A percentile compares a stretch with the other conserved stretches of the same genome.
Evolutionary conservation across 2,888 invertebrate genomes (phyloP).

Genomic region (Cantharis rufa): DNA sequence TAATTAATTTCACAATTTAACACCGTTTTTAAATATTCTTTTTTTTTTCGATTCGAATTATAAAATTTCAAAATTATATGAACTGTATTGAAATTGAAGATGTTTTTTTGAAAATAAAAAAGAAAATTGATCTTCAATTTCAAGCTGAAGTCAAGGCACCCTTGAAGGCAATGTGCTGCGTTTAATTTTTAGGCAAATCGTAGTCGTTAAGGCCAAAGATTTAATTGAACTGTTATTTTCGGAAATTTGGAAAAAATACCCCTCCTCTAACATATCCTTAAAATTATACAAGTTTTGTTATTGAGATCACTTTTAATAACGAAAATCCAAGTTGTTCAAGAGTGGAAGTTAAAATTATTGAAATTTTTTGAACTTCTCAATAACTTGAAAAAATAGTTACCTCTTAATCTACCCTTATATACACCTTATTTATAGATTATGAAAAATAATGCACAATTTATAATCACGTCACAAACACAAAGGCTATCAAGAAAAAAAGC

Average conservation of each 20-base stretch:
- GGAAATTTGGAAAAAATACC: background rate
- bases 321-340: background rate
- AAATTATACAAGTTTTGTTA: constrained; percentile 2
- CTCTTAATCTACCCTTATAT: background rate
- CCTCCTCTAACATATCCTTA: background rate
- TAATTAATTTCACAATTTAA: background rate
- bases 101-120: background rate
- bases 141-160: background rate
- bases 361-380: background rate
- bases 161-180: background rate
- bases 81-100: background rate
- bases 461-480: constrained; percentile 17
- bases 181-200: background rate
- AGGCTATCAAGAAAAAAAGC: constrained; percentile 11
- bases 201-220: background rate
- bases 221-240: background rate
- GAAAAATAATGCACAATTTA: constrained; percentile 22
- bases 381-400: constrained; percentile 14
- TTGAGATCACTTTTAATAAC: background rate
- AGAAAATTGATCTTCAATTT: background rate
- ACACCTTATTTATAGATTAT: background rate
- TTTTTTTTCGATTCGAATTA: background rate
- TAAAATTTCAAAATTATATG: background rate
- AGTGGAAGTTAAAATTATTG: background rate
- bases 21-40: background rate